phyloP scores from a whole-genome alignment of 1,140 invertebrate genomes.

The Pomacea maculata region DNA sequence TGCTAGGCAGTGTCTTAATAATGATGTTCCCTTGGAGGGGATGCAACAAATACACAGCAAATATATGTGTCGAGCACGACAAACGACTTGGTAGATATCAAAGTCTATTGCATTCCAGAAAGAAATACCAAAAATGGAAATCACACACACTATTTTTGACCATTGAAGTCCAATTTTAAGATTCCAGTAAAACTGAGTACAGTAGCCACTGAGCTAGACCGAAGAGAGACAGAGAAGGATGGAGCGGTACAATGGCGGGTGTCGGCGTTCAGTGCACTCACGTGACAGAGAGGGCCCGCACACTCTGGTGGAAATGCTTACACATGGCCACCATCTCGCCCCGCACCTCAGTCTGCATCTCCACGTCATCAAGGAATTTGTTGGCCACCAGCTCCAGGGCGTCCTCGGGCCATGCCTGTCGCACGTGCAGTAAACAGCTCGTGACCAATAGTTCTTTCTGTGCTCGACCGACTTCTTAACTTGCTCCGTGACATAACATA shows the following conservation, averaged over 20 bases:
- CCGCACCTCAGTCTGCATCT: constrained; percentile 60
- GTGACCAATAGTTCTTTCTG: not conserved
- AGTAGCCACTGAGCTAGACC: too few relatives aligned
- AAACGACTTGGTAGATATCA: too few relatives aligned
- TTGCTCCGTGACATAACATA: too few relatives aligned
- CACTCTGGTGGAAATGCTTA: constrained; percentile 64
- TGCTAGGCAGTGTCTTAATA: not conserved
- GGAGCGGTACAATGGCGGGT: too few relatives aligned
- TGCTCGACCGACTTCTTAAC: too few relatives aligned
- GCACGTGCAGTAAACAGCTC: constrained; percentile 2
- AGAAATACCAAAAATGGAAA: too few relatives aligned
- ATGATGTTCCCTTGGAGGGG: not conserved
- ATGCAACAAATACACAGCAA: not conserved
- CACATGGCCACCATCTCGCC: constrained; percentile 62
- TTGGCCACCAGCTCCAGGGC: constrained; percentile 64
- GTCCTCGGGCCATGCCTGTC: constrained; percentile 65
- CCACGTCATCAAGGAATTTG: constrained; percentile 65
- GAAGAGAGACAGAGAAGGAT: too few relatives aligned
- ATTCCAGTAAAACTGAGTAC: too few relatives aligned
- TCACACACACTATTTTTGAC: too few relatives aligned
- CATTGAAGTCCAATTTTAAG: too few relatives aligned
- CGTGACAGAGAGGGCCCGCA: constrained; percentile 59
- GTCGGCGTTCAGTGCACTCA: constrained; percentile 27
- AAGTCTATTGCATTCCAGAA: too few relatives aligned
- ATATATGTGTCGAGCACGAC: not conserved